A percentile compares a stretch with the other conserved stretches of the same genome.
phyloP scores from a whole-genome alignment of 2,797 vertebrate genomes.

The Caiman crocodilus region DNA sequence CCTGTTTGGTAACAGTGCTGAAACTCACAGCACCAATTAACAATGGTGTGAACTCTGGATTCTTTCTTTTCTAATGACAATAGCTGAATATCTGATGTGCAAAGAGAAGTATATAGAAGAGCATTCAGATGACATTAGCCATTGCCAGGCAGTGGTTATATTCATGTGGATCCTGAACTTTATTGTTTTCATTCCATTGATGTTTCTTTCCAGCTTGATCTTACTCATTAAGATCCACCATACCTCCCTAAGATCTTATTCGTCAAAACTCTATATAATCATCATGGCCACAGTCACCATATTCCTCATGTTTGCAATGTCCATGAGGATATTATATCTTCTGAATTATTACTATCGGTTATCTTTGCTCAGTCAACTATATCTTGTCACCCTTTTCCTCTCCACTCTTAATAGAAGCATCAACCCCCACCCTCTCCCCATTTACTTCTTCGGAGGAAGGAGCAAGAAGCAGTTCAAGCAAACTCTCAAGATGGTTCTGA shows the following conservation, averaged over 20 bases:
- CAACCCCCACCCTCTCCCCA: constrained; percentile 74
- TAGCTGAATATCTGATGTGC: constrained; percentile 78
- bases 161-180: constrained; percentile 79
- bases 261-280: constrained; percentile 81
- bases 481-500: constrained; percentile 81
- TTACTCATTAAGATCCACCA: constrained; percentile 79
- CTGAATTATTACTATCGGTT: constrained; percentile 78
- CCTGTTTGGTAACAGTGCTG: constrained; percentile 82
- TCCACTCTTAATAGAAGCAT: constrained; percentile 81
- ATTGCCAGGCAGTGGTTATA: constrained; percentile 77
- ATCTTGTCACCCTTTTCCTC: constrained; percentile 77
- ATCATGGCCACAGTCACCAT: constrained; percentile 77
- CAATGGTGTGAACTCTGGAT: constrained; percentile 80
- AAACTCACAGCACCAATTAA: constrained; percentile 79
- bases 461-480: constrained; percentile 81
- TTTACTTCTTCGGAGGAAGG: constrained; percentile 85
- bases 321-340: constrained; percentile 80
- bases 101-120: constrained; percentile 60
- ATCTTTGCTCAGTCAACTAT: constrained; percentile 56
- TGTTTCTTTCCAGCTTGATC: constrained; percentile 80
- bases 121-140: neutral
- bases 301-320: constrained; percentile 81
- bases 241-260: constrained; percentile 65
- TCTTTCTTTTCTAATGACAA: constrained; percentile 80
- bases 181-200: constrained; percentile 81